Conservation (phyloP, 2,113 vertebrate species). For the Egretta garzetta region DNA sequence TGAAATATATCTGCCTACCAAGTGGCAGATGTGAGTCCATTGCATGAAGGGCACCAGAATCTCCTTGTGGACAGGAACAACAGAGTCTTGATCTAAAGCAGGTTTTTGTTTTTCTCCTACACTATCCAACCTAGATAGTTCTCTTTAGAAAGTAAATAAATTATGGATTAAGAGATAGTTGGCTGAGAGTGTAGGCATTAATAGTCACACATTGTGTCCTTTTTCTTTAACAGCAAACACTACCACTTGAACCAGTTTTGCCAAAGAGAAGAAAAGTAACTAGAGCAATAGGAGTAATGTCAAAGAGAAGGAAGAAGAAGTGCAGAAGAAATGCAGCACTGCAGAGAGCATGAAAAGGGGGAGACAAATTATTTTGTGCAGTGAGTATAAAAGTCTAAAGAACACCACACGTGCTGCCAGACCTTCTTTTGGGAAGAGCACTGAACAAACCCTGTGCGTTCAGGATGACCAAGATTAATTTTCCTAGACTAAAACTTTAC, state of each 20-base stretch:
- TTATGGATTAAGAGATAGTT: neutral
- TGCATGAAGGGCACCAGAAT: neutral
- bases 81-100: neutral
- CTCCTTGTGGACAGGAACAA: neutral
- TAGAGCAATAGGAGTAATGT: neutral
- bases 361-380: neutral
- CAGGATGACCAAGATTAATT: neutral
- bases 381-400: neutral
- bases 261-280: neutral
- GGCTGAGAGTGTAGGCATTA: neutral
- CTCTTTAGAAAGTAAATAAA: neutral
- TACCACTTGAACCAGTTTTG: neutral
- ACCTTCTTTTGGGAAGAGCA: neutral
- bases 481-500: neutral
- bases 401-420: neutral
- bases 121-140: neutral
- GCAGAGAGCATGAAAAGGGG: neutral
- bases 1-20: neutral
- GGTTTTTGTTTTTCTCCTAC: neutral
- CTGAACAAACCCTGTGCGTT: neutral
- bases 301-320: neutral
- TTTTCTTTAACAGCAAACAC: neutral
- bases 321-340: neutral
- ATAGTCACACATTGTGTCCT: neutral
- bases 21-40: neutral